Conservation (phyloP, 92 coral and sea anemone genomes). For the Chrysogorgia sp. region DNA sequence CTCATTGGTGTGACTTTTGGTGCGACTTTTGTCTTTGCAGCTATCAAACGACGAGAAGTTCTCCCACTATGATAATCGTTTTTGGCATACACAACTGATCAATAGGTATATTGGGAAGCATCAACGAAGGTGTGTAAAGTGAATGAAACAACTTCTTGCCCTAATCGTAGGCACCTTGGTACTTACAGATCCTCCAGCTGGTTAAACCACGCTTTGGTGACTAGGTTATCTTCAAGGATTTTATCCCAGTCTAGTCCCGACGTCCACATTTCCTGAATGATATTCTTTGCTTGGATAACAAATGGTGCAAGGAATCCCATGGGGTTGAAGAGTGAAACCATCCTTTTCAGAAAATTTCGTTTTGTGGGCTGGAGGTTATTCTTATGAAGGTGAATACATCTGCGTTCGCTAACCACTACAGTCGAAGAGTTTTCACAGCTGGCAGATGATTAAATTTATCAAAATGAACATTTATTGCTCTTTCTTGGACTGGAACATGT, state of each 20-base stretch:
- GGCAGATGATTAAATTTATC: not conserved
- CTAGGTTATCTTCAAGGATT: conserved; percentile 37
- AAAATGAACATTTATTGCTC: conserved; percentile 39
- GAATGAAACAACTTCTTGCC: conserved; percentile 29
- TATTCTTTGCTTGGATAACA: no score
- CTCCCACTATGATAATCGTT: no score
- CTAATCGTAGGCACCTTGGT: conserved; percentile 48
- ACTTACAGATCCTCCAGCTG: conserved; percentile 52
- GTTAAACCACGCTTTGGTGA: conserved; percentile 46
- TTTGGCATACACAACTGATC: conserved; percentile 65
- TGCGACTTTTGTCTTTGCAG: no score
- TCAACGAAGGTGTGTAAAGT: conserved; percentile 67
- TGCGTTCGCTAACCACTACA: not conserved
- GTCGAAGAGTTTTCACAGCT: conserved; percentile 3
- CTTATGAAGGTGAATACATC: conserved; percentile 1
- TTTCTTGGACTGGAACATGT: conserved; percentile 43
- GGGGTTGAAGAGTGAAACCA: no score
- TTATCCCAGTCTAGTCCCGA: no score
- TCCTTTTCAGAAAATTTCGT: no score
- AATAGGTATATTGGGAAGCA: conserved; percentile 63
- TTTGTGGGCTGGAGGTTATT: not conserved
- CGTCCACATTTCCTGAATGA: no score
- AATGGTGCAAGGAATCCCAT: no score
- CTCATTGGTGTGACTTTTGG: no score
- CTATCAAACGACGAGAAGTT: no score